A percentile compares a stretch with the other conserved stretches of the same genome.
Conservation (phyloP, 2,113 vertebrate genomes). For the Pseudolaguvia tuberculata region DNA sequence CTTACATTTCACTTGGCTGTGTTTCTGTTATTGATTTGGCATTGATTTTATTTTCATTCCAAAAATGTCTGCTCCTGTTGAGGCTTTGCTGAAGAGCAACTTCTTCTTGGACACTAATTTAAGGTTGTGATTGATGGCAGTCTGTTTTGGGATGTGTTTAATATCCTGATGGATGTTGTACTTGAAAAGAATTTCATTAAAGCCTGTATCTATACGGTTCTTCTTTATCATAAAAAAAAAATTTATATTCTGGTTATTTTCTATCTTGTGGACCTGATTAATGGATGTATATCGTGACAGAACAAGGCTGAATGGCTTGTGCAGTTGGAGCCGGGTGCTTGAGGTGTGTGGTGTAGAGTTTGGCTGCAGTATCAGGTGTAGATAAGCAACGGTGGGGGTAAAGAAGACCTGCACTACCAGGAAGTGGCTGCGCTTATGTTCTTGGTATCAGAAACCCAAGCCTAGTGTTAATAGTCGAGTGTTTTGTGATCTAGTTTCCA, state of each 20-base stretch:
- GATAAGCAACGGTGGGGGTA: constrained; percentile 17
- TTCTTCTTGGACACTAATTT: not conserved
- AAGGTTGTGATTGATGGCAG: not conserved
- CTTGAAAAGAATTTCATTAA: not conserved
- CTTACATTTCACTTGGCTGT: not conserved
- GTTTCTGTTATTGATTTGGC: not conserved
- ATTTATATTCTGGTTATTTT: not conserved
- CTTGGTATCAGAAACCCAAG: constrained; percentile 49
- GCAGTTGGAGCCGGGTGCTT: constrained; percentile 1
- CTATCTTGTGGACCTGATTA: not conserved
- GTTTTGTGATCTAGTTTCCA: constrained; percentile 48
- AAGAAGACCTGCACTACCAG: constrained; percentile 38
- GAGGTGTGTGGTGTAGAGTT: constrained; percentile 35
- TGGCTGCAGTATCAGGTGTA: constrained; percentile 47
- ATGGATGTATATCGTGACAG: not conserved
- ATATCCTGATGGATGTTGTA: not conserved
- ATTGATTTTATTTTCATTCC: not conserved
- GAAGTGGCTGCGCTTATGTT: constrained; percentile 45
- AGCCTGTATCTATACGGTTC: no score
- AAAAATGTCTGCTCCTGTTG: not conserved
- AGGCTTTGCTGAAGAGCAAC: not conserved
- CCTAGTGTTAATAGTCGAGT: constrained; percentile 40
- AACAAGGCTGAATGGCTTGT: not conserved
- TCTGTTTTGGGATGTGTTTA: not conserved
- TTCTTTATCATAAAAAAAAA: not conserved